Evolutionary conservation across 2,113 vertebrate species (phyloP).

Genomic region (Heterochromis multidens): DNA sequence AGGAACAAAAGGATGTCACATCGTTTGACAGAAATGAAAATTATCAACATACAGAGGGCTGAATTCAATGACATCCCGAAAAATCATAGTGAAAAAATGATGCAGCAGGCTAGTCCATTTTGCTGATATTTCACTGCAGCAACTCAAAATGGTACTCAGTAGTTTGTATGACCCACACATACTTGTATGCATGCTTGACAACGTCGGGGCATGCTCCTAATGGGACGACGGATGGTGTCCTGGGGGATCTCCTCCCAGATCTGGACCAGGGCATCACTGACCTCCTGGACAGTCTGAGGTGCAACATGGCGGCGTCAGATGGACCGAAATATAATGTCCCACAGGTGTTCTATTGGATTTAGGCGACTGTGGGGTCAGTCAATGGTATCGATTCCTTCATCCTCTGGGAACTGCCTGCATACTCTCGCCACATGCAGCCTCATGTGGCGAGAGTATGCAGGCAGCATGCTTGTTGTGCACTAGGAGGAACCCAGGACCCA

Average conservation of each 20-base stretch:
- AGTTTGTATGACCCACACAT: no score
- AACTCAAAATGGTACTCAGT: background rate
- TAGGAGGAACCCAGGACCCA: no score
- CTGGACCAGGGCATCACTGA: no score
- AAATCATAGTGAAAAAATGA: background rate
- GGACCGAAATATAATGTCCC: no score
- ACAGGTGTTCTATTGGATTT: background rate
- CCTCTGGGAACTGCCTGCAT: background rate
- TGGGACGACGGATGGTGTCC: no score
- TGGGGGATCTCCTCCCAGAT: no score
- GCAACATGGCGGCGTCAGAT: no score
- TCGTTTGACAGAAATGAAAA: background rate
- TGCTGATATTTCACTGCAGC: background rate
- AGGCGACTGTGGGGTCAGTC: accelerated
- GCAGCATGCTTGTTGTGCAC: no score
- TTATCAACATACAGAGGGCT: background rate
- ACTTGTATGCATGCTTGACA: background rate
- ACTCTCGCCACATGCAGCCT: background rate
- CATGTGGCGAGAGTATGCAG: no score
- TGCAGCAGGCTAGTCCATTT: background rate
- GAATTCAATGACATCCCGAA: background rate
- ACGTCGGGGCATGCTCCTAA: no score
- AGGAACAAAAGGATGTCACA: background rate
- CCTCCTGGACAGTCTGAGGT: no score
- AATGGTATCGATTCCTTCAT: background rate